Conservation (phyloP, 2,797 vertebrate species). For the Paedocypris micromegethes region DNA sequence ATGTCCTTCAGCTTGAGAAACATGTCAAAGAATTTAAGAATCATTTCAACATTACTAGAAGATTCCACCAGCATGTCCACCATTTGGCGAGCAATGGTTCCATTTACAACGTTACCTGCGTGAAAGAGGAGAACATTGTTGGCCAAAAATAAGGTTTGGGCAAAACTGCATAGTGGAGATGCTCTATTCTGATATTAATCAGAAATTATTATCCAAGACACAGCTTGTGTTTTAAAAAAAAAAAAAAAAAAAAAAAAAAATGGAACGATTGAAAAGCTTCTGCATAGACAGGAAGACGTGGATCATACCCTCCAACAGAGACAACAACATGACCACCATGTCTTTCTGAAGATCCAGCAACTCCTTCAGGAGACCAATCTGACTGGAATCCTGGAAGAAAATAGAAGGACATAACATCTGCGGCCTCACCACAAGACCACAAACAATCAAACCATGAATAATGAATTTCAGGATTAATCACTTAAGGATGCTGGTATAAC, state of each 20-base stretch:
- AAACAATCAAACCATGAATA: background rate
- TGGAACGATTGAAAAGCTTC: no score
- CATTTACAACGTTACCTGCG: slow-evolving; percentile 91
- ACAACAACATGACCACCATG: slow-evolving; percentile 97
- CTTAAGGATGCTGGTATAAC: no score
- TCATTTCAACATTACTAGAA: slow-evolving; percentile 97
- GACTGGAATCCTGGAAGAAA: slow-evolving; percentile 83
- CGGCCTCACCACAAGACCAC: background rate
- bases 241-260: no score
- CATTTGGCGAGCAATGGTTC: slow-evolving; percentile 96
- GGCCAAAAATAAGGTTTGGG: no score
- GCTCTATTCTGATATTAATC: no score
- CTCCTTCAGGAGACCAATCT: slow-evolving; percentile 90
- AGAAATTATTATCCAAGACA: no score
- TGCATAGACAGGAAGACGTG: background rate
- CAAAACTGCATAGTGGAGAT: no score
- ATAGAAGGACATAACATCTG: slow-evolving; percentile 39
- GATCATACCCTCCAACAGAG: slow-evolving; percentile 82
- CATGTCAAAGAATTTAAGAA: slow-evolving; percentile 98
- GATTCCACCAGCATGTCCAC: slow-evolving; percentile 98
- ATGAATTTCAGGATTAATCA: no score
- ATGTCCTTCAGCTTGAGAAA: slow-evolving; percentile 97
- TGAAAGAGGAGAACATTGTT: slow-evolving; percentile 11
- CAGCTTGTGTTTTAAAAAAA: no score
- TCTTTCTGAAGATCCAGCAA: slow-evolving; percentile 94